These are phyloP conservation scores for Tortrix viridana DNA, from an alignment of 2,888 invertebrate genomes.

Conservation along the genomic window DNA sequence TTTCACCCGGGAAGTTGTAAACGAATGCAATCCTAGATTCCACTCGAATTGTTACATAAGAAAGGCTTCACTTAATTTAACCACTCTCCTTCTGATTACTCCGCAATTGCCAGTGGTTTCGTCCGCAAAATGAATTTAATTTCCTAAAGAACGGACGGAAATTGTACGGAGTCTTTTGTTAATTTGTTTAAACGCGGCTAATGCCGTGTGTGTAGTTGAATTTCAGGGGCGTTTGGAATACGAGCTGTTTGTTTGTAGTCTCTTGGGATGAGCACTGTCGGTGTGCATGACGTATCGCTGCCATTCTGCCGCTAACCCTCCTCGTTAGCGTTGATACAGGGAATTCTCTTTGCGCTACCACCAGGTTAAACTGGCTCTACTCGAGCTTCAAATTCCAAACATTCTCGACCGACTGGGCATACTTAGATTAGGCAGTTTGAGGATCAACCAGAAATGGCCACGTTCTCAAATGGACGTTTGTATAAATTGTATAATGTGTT, in stretches of 20 bases:
- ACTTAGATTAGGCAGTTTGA: slow-evolving; percentile 16
- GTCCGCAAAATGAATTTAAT: slow-evolving; percentile 24
- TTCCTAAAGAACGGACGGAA: slow-evolving; percentile 5
- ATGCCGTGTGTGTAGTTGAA: slow-evolving; percentile 39
- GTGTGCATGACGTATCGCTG: slow-evolving; percentile 58
- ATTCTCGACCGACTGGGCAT: slow-evolving; percentile 7
- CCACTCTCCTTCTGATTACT: slow-evolving; percentile 23
- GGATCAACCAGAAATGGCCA: slow-evolving; percentile 31
- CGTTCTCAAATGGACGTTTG: slow-evolving; percentile 52
- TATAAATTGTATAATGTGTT: slow-evolving; percentile 56
- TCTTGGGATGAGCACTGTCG: slow-evolving; percentile 49
- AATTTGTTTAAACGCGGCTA: slow-evolving; percentile 33
- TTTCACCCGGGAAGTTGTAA: neutral
- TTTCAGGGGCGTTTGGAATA: slow-evolving; percentile 42
- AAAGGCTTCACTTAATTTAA: slow-evolving; percentile 23
- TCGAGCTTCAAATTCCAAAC: slow-evolving; percentile 1
- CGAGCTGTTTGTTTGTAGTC: slow-evolving; percentile 40
- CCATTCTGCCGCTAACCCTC: slow-evolving; percentile 48
- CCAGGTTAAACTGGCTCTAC: slow-evolving; percentile 49
- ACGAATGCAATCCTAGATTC: slow-evolving; percentile 4
- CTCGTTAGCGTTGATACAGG: slow-evolving; percentile 46
- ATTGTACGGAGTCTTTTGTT: slow-evolving; percentile 17
- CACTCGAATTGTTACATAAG: slow-evolving; percentile 16
- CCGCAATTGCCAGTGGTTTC: slow-evolving; percentile 22
- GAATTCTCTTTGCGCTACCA: slow-evolving; percentile 46